Evolutionary conservation across 2,797 vertebrate species (phyloP).

Genomic region (Apodemus agrarius): DNA sequence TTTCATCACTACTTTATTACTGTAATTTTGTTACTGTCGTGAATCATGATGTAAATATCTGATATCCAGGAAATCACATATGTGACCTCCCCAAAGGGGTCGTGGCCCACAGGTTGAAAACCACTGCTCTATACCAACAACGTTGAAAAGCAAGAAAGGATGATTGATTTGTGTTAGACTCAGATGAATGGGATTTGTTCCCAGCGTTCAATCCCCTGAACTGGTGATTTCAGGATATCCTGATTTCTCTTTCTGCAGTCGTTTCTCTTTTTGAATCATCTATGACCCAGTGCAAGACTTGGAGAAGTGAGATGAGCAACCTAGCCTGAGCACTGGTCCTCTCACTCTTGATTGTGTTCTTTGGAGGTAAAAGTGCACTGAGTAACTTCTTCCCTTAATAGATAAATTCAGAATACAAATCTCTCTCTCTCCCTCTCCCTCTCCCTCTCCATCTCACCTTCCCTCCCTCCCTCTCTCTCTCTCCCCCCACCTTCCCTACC

Average conservation of each 20-base stretch:
- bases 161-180: not conserved
- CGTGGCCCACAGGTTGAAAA: not conserved
- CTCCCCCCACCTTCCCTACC: not conserved
- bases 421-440: not conserved
- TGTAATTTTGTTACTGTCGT: not conserved
- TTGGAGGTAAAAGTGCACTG: not conserved
- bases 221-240: not conserved
- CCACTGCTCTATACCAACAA: not conserved
- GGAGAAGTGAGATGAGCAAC: no score
- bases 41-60: not conserved
- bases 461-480: not conserved
- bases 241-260: not conserved
- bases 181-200: not conserved
- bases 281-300: not conserved
- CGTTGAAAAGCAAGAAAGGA: not conserved
- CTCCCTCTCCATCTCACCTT: no score
- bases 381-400: not conserved
- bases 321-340: not conserved
- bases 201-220: not conserved
- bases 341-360: not conserved
- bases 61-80: not conserved
- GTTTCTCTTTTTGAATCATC: not conserved
- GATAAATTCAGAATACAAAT: not conserved
- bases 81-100: not conserved
- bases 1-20: not conserved